Evolutionary conservation across 2,888 invertebrate genomes (phyloP), one percentile per base, ranked within the genome.

Genomic region (Autographa pulchrina): DNA sequence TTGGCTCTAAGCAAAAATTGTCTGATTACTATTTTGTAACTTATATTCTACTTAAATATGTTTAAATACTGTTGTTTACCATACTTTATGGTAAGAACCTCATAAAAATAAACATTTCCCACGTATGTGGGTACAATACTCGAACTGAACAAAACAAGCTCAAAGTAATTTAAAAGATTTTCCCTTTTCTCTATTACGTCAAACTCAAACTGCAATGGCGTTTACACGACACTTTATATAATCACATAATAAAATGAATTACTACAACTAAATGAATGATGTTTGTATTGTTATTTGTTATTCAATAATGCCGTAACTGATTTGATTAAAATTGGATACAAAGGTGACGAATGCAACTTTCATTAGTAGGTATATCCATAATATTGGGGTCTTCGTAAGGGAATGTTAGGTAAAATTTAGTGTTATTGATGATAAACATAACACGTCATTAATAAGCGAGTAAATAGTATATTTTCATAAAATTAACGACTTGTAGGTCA

Each of bases 101-200:
- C 16, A 43, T 16, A 14, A 43, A 43, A 43, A 16, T 14, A 14
- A 43, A 16, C 43, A 43, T 16, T 43, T 43, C 43, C 43, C 43
- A 43, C 41, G 41, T 41, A 41, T 3, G 18, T 18, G 18, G 3
- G 6, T 52, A 18, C 3, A 20, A 54, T n/a, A n/a, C n/a, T n/a
- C n/a, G n/a, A n/a, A n/a, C n/a, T n/a, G n/a, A n/a, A n/a, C n/a
- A n/a, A 54, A 54, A 54, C 20, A 54, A 11, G 18, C 54, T 54
- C 18, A 54, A 20, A 54, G 54, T 25, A 56, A 25, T 25, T 13
- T 20, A 13, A 25, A 56, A 56, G 25, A 56, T 25, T 56, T 56
- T 56, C 25, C 54, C 54, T 56, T 56, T 20, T 56, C 54, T 20
- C 13, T 20, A 8, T 56, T 56, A 56, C 54, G 25, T 56, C 54